A percentile compares a stretch with the other conserved stretches of the same genome.
phyloP scores from a whole-genome alignment of 2,113 vertebrate genomes.

The Paratilapia polleni region DNA sequence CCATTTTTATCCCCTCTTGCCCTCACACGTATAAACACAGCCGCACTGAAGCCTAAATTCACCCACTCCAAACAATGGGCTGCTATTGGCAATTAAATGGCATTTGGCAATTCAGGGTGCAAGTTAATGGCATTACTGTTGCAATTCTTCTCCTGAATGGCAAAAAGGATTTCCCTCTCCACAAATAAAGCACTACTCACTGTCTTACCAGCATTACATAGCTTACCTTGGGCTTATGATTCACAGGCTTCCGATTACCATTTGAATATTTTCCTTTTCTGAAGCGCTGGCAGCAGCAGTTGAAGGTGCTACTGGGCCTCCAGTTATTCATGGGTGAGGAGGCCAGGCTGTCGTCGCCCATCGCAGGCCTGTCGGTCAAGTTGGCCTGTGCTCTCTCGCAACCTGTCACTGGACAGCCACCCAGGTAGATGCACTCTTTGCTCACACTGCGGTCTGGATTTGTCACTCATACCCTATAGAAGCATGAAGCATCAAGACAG shows the following conservation, averaged over 20 bases:
- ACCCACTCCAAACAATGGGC: conserved; percentile 81
- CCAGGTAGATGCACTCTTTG: conserved; percentile 58
- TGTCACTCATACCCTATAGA: conserved; percentile 49
- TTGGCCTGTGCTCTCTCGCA: conserved; percentile 13
- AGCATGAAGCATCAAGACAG: conserved; percentile 6
- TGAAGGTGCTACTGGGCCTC: conserved; percentile 60
- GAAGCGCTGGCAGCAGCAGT: conserved; percentile 66
- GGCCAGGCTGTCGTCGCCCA: conserved; percentile 60
- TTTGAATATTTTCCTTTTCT: conserved; percentile 82
- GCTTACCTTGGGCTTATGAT: conserved; percentile 86
- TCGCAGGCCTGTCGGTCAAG: conserved; percentile 72
- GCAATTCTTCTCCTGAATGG: conserved; percentile 84
- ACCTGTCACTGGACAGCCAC: conserved; percentile 55
- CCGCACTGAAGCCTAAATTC: conserved; percentile 73
- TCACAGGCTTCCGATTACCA: conserved; percentile 83
- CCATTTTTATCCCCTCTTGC: conserved; percentile 61
- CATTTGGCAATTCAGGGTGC: conserved; percentile 83
- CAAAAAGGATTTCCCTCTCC: conserved; percentile 82
- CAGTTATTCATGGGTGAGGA: conserved; percentile 54
- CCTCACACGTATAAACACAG: conserved; percentile 62
- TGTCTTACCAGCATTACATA: conserved; percentile 86
- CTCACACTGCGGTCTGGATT: conserved; percentile 29
- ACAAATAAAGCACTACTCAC: conserved; percentile 84
- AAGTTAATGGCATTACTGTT: conserved; percentile 86
- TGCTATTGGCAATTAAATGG: conserved; percentile 85